Evolutionary conservation across 2,113 vertebrate genomes (phyloP), one percentile per base, ranked within the genome.

Genomic region (Caracal caracal): DNA sequence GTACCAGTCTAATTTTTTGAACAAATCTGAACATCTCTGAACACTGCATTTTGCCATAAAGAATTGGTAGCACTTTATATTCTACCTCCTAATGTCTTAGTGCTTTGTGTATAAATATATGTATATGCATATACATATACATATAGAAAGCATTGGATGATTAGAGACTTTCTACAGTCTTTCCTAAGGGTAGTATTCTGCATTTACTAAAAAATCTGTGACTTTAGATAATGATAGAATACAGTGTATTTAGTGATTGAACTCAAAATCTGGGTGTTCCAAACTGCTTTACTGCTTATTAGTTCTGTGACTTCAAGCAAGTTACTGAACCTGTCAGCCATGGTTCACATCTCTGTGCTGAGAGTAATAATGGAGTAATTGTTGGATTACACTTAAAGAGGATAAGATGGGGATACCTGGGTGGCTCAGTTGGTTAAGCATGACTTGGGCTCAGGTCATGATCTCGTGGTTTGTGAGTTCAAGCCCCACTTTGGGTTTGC

Each of bases 1-100:
- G 53, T 26, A 28, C 51, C 37, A 93, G 3, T 35, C 5, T 70
- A 51, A 19, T 94, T 96, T 97, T 83, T 93, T 83, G 40, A 49
- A 71, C 51, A 91, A 88, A 93, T 89, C 6, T 93, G 71, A 84
- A 20, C 7, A 81, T 85, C 88, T 97, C 33, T 92, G 51, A 85
- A 75, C 59, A 78, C n/a, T 35, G 22, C 33, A 28, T 75, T 90
- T 93, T 97, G n/a, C 7, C 43, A 51, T 91, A 84, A 94, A 65
- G 79, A 40, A 33, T 40, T 90, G 53, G 33, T 71, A 90, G 7
- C 16, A 40, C 5, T 95, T 20, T 93, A 24, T 30, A 26, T 24
- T 93, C n/a, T 19, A 40, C 7, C 56, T 83, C 43, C 30, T 16
- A 15, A 2, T 79, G n/a, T 79, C 35, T 89, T 28, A 1, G 3